phyloP scores from a whole-genome alignment of 2,113 vertebrate species.

The Plotosus lineatus region DNA sequence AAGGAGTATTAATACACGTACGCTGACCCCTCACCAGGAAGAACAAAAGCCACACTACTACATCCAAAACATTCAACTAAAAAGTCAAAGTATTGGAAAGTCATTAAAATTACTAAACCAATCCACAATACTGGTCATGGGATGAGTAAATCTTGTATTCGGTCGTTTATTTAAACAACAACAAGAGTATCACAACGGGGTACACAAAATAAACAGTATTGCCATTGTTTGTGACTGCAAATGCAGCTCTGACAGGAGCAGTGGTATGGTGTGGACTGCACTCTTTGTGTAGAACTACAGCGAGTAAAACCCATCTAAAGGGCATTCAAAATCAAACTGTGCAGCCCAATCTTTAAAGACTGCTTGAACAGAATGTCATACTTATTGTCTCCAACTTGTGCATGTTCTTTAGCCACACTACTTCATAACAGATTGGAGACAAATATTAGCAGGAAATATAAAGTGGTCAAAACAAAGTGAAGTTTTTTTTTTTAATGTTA shows the following conservation, averaged over 20 bases:
- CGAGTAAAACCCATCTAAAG: conserved; percentile 16
- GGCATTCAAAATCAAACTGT: conserved; percentile 15
- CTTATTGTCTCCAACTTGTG: background rate
- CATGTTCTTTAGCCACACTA: background rate
- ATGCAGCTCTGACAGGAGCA: conserved; percentile 31
- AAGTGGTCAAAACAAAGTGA: background rate
- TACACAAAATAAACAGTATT: background rate
- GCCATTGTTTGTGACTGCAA: background rate
- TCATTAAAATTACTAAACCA: background rate
- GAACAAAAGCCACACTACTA: background rate
- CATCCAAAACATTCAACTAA: background rate
- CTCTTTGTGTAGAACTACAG: background rate
- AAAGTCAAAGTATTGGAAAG: no score
- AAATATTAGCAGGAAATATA: background rate
- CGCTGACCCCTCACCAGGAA: background rate
- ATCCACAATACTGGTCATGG: background rate
- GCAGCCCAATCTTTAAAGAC: background rate
- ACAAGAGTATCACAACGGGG: background rate
- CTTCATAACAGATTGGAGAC: background rate
- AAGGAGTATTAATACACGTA: background rate
- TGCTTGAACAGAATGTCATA: background rate
- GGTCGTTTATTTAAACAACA: background rate
- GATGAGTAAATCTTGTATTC: background rate
- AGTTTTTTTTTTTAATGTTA: background rate
- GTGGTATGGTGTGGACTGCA: conserved; percentile 23